Evolutionary conservation across 2,888 invertebrate genomes (phyloP), one percentile per base, ranked within the genome.

Genomic region (Luffia ferchaultella): DNA sequence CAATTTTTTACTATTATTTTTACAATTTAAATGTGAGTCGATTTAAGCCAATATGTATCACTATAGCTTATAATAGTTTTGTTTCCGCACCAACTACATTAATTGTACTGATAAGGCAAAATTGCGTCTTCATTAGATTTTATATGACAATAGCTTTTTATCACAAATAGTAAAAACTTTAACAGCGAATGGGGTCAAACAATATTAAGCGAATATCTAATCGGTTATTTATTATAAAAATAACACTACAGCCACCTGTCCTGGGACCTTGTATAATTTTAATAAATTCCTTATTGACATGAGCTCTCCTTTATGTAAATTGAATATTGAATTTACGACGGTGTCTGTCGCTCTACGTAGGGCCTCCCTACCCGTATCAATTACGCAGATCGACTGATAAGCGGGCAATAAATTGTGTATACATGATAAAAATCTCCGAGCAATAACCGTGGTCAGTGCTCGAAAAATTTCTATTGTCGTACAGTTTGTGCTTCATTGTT

Each of bases 381-480:
- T 78, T 76, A 77, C 76, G 72, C 71, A 71, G 76, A 76, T 77
- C 70, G 64, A 57, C 53, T 63, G 76, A 76, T 78, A 76, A 72
- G 63, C 61, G 59, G 56, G 59, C 71, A 66, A 75, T 77, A 76
- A 76, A 76, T 79, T 71, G 70, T 74, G 65, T 43, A 59, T 64
- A 60, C 56, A 55, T 54, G 60, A 60, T 60, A 59, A 55, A 61
- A 73, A 75, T 73, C 68, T 59, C 5, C 12, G 30, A 30, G 30
- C 30, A 30, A 30, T 30, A 30, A 30, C 30, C 12, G 30, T 12
- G 30, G 30, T 12, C 30, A 12, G 30, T 30, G 30, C 30, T 30
- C 30, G 30, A 30, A 30, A 30, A 30, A 7, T 30, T 12, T 30
- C 30, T 30, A 30, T 30, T 30, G 30, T 30, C 30, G 30, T n/a